phyloP scores from a whole-genome alignment of 2,797 vertebrate species.

The Brachyalestes nurse region DNA sequence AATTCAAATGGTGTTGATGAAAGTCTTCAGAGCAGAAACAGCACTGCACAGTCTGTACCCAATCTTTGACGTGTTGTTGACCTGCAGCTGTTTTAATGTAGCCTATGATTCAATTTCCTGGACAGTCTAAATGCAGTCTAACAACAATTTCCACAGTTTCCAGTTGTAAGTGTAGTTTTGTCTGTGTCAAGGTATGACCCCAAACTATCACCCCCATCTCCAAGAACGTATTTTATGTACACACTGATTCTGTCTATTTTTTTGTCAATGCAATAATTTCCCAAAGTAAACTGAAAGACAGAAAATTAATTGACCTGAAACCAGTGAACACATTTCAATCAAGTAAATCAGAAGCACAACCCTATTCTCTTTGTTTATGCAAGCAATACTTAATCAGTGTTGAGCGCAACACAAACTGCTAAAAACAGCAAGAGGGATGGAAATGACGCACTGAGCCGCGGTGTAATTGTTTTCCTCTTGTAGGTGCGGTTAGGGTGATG shows the following conservation, averaged over 20 bases:
- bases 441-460: not conserved
- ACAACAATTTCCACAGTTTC: not conserved
- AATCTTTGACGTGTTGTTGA: not conserved
- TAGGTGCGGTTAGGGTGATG: constrained; percentile 62
- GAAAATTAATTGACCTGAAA: not conserved
- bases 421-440: not conserved
- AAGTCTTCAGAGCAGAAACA: constrained; percentile 9
- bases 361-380: not conserved
- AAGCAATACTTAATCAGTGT: not conserved
- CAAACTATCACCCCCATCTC: not conserved
- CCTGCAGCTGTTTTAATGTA: not conserved
- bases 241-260: too few species aligned
- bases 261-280: not conserved
- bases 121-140: not conserved
- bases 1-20: not conserved
- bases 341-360: too few species aligned
- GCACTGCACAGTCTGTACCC: not conserved
- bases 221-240: too few species aligned
- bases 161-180: not conserved
- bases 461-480: constrained; percentile 41
- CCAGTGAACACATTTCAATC: not conserved
- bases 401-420: not conserved
- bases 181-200: not conserved
- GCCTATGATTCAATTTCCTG: constrained; percentile 4
- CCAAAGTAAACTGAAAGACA: not conserved